Evolutionary conservation across 1,140 invertebrate genomes (phyloP).

Genomic region (Tribolium madens): DNA sequence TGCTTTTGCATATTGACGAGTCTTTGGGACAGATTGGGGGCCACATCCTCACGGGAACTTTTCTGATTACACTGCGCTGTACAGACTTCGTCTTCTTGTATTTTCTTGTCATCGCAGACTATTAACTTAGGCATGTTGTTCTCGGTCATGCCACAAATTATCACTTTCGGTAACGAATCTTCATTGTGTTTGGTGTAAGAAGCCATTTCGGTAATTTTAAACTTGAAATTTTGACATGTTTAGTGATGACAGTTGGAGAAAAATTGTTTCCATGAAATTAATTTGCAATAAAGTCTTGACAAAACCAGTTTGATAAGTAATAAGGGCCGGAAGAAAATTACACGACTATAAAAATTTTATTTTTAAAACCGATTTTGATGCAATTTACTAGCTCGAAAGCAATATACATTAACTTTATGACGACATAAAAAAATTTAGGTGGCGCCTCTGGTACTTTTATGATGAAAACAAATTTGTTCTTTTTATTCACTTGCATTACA

Average conservation of each 20-base stretch:
- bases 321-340: slow-evolving; percentile 25
- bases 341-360: slow-evolving; percentile 27
- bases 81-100: neutral
- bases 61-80: neutral
- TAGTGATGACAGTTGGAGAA: neutral
- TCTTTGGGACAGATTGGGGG: neutral
- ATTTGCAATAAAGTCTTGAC: neutral
- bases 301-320: slow-evolving; percentile 15
- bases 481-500: slow-evolving; percentile 24
- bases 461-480: slow-evolving; percentile 36
- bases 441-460: slow-evolving; percentile 34
- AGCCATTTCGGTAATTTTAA: neutral
- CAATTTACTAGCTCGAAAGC: slow-evolving; percentile 32
- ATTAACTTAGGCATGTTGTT: slow-evolving; percentile 7
- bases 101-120: slow-evolving; percentile 1
- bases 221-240: slow-evolving; percentile 11
- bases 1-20: neutral
- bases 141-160: slow-evolving; percentile 8
- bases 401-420: slow-evolving; percentile 38
- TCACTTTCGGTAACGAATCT: slow-evolving; percentile 4
- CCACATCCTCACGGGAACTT: neutral
- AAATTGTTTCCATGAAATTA: neutral
- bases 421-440: slow-evolving; percentile 20
- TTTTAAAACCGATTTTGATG: slow-evolving; percentile 37
- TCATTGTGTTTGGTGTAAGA: neutral